Conservation (phyloP, 2,888 invertebrate genomes). For the Cryptocephalus moraei region DNA sequence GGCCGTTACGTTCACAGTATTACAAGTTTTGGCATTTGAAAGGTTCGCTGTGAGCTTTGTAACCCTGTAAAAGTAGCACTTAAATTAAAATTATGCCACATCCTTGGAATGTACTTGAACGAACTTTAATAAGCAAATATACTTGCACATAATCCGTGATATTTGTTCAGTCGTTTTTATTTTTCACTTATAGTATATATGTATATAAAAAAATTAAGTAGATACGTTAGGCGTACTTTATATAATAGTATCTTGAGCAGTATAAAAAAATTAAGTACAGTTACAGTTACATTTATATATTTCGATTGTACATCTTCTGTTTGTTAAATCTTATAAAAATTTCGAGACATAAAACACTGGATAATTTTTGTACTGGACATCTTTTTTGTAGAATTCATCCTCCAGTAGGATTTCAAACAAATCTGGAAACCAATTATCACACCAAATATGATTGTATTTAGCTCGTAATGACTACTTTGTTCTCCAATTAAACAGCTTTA, state of each 20-base stretch:
- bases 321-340: not conserved
- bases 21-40: no score
- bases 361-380: not conserved
- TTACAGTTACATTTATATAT: conserved; percentile 13
- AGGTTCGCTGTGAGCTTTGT: no score
- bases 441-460: conserved; percentile 16
- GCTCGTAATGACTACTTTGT: not conserved
- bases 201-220: conserved; percentile 14
- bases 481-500: not conserved
- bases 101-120: conserved; percentile 15
- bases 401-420: conserved; percentile 2
- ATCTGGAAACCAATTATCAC: conserved; percentile 15
- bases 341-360: not conserved
- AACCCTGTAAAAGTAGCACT: no score
- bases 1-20: not conserved
- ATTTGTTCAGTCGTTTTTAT: conserved; percentile 15
- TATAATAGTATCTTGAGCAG: conserved; percentile 29
- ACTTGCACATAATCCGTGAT: conserved; percentile 12
- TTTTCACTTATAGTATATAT: conserved; percentile 9
- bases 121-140: conserved; percentile 10
- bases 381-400: not conserved
- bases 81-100: conserved; percentile 8
- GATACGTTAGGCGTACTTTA: conserved; percentile 23
- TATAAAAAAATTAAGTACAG: conserved; percentile 26
- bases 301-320: conserved; percentile 8